These are phyloP conservation scores for Chelonia mydas DNA, from an alignment of 2,797 vertebrate genomes.

Conservation along the genomic window DNA sequence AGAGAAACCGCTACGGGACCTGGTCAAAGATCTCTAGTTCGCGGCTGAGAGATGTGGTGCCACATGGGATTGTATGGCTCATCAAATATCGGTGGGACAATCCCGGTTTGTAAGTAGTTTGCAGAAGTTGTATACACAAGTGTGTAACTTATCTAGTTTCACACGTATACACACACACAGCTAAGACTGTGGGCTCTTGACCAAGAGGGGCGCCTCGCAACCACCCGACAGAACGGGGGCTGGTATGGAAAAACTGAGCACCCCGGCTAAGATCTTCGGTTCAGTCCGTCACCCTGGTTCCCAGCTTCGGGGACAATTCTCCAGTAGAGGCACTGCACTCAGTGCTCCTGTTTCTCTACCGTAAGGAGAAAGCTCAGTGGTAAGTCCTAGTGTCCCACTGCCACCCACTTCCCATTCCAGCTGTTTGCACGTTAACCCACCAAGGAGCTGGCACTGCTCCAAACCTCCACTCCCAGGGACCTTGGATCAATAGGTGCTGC, in stretches of 20 bases:
- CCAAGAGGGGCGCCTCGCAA: too few relatives aligned
- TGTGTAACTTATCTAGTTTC: background rate
- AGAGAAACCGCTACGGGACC: background rate
- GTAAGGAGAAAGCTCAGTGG: background rate
- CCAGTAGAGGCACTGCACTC: background rate
- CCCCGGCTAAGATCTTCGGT: background rate
- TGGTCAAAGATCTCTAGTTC: background rate
- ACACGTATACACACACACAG: too few relatives aligned
- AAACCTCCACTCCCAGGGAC: rapidly evolving
- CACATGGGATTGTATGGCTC: background rate
- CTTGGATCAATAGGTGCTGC: background rate
- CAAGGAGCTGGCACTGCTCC: background rate
- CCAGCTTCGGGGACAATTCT: background rate
- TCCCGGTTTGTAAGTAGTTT: background rate
- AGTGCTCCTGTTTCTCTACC: background rate
- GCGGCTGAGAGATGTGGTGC: background rate
- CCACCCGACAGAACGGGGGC: background rate
- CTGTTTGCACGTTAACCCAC: background rate
- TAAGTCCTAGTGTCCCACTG: background rate
- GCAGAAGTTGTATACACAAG: background rate
- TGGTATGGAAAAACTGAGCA: background rate
- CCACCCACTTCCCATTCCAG: background rate
- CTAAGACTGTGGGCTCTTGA: background rate
- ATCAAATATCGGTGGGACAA: background rate
- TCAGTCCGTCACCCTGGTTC: background rate